A percentile compares a stretch with the other conserved stretches of the same genome.
Conservation (phyloP, 2,888 invertebrate species). For the Phrixothrix hirtus region DNA sequence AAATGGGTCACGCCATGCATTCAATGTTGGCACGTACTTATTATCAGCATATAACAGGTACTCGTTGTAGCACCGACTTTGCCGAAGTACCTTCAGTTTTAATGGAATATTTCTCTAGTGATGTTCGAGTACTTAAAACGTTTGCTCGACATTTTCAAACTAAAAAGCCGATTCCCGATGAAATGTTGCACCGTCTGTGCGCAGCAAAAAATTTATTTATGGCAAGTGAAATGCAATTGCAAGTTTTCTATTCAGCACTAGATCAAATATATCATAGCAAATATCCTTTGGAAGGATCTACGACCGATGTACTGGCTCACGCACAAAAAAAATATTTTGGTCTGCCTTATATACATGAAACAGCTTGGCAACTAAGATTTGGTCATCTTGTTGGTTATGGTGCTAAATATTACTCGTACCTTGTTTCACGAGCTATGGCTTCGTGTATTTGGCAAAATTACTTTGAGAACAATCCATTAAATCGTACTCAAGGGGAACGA, state of each 20-base stretch:
- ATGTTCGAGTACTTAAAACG: conserved; percentile 78
- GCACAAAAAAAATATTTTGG: conserved; percentile 84
- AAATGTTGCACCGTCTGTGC: conserved; percentile 78
- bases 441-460: conserved; percentile 90
- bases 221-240: conserved; percentile 80
- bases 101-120: conserved; percentile 96
- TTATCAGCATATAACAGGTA: conserved; percentile 62
- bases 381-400: conserved; percentile 97
- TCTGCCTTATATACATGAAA: conserved; percentile 83
- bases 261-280: conserved; percentile 87
- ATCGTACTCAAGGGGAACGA: conserved; percentile 74
- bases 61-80: conserved; percentile 95
- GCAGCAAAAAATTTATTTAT: conserved; percentile 85
- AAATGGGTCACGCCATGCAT: conserved; percentile 99
- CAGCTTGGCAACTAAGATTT: conserved; percentile 96
- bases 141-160: conserved; percentile 93
- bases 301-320: conserved; percentile 74
- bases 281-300: conserved; percentile 60
- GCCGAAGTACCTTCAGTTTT: conserved; percentile 99
- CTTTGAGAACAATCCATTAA: conserved; percentile 79
- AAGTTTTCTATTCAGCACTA: conserved; percentile 81
- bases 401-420: conserved; percentile 97
- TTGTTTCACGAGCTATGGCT: conserved; percentile 91
- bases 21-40: conserved; percentile 95
- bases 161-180: conserved; percentile 78